These are phyloP conservation scores for Parus major DNA, from an alignment of 2,113 vertebrate genomes.

Conservation along the genomic window DNA sequence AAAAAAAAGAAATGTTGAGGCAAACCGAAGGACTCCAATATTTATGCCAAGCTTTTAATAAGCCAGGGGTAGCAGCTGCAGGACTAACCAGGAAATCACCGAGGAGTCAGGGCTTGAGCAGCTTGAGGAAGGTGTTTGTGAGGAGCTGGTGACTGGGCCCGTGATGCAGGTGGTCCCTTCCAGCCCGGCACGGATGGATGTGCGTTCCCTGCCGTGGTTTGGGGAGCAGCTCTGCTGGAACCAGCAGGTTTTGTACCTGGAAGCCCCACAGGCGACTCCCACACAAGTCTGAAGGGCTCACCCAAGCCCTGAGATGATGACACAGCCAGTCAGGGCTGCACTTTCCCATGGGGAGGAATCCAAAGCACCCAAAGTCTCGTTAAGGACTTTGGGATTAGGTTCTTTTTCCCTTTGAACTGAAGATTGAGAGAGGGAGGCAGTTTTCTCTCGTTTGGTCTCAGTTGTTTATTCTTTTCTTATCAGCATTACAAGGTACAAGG, in stretches of 20 bases:
- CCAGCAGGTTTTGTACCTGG: background rate
- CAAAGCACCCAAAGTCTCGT: background rate
- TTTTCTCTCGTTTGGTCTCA: too few species aligned
- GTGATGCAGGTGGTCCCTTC: constrained; percentile 4
- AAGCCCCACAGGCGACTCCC: background rate
- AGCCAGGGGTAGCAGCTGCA: constrained; percentile 17
- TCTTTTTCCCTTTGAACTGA: too few species aligned
- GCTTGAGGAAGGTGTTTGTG: constrained; percentile 44
- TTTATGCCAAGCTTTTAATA: constrained; percentile 5
- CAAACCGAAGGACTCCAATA: background rate
- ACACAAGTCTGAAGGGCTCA: background rate
- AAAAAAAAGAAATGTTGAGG: background rate
- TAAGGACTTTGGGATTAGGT: too few species aligned
- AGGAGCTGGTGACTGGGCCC: constrained; percentile 6
- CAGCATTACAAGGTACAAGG: too few species aligned
- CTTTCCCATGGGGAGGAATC: background rate
- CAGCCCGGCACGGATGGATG: background rate
- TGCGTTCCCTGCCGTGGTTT: background rate
- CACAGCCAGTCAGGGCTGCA: background rate
- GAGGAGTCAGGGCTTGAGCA: background rate
- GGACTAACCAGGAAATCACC: background rate
- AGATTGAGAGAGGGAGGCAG: too few species aligned
- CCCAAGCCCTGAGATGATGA: background rate
- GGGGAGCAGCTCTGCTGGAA: background rate
- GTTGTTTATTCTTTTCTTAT: too few species aligned